Base-by-base conservation (phyloP, 2,797 vertebrate genomes). In the Karalla daura region DNA sequence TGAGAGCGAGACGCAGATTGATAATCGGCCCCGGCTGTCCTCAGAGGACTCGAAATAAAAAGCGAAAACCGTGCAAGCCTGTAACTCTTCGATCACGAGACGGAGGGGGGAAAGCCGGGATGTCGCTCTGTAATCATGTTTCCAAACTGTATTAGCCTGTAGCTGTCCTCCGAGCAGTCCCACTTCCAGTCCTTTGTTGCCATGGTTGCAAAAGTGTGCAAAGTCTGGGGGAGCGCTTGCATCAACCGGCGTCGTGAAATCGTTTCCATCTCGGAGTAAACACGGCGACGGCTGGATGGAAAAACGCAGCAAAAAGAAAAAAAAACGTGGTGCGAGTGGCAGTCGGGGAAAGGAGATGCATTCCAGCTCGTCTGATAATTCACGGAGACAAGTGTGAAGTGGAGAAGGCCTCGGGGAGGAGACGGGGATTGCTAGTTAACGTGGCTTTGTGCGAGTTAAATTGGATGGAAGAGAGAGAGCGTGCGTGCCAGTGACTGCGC, bases 381-480 rank as follows among this genome's bases (percentile, higher is more conserved):
- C 74, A 76, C 74, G 11, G 61, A 81, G 80, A 87, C 79, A 76
- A 77, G 72, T 78, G 69, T 68, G 78, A 80, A 86, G 80, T 82
- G 61, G 85, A 74, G 65, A 70, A 47, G 35, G 68, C 74, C 79
- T 32, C 49, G 0, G 79, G 80, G 78, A 77, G 56, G 72, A 67
- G 82, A 80, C 71, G 66, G 56, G 71, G 80, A 83, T 76, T 76
- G 78, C 66, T 77, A 40, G 72, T 84, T 89, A 85, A 87, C 83
- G 81, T 82, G 77, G 74, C 74, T 76, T 78, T 85, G 78, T 84
- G 84, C 7, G 70, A 72, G 82, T 86, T 82, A 76, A 90, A 89
- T 85, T 84, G 86, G 50, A 78, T 63, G 65, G 70, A 89, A 76
- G 60, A 66, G 66, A 72, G 58, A 55, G 23, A 36, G 21, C 59